Evolutionary conservation across 35 echinoderm and acorn worm genomes (phyloP), one percentile per base, ranked within the genome.

Genomic region (Amphiura filiformis): DNA sequence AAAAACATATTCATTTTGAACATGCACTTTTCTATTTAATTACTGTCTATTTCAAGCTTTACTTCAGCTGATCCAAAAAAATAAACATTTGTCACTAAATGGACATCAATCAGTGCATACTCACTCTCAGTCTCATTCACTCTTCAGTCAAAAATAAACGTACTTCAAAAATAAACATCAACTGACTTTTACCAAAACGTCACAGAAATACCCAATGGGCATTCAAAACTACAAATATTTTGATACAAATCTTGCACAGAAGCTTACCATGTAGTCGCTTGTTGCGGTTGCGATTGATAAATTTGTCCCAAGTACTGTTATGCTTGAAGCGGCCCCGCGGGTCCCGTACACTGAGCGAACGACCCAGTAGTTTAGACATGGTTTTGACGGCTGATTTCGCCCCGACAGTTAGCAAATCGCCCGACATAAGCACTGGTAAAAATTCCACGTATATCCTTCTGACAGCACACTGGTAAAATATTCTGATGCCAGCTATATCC

Each of bases 281-380:
- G 81, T 83, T 83, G 32, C 81, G 81, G 42, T 83, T 83, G 22
- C 40, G 40, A 47, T 83, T 42, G 26, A 83, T 47, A 39, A 83
- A 7, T 52, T 83, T 83, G 32, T 83, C 81, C 81, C 81, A 83
- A 32, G 81, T 83, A 20, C 44, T 52, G 81, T 83, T 83, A 31
- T 39, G 18, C 81, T 83, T 83, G 81, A 83, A 49, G 41, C 81
- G 81, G 39, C 81, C 81, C 31, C 38, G 39, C 0, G 81, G 39
- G 42, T 83, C 81, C 31, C 81, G 14, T n/a, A 83, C 38, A 47
- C 81, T 83, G 39, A 83, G 39, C 28, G 81, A 83, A 42, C 81
- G 38, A 15, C 39, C 40, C 23, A 83, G 81, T 22, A 83, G 34
- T 34, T 83, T 83, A 5, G 81, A 83, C 81, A 83, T 83, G 81